Evolutionary conservation across 2,113 vertebrate genomes (phyloP).

Genomic region (Herpetotheres cachinnans): DNA sequence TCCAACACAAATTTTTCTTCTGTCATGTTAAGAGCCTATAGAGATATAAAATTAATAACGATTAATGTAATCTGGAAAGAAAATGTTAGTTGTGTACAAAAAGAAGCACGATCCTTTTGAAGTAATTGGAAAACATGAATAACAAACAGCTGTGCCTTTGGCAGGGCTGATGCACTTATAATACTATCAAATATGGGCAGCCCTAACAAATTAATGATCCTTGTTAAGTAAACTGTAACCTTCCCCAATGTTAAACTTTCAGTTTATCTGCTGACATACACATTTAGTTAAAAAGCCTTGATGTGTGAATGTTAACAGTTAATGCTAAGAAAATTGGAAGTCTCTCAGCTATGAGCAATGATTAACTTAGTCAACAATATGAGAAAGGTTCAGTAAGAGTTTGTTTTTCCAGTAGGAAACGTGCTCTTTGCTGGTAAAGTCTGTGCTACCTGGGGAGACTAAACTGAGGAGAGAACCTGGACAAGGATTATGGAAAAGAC

Average conservation of each 20-base stretch:
- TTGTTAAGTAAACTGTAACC: neutral
- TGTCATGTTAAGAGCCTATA: slow-evolving; percentile 42
- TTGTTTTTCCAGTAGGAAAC: neutral
- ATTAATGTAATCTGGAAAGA: neutral
- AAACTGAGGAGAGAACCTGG: neutral
- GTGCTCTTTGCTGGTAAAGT: neutral
- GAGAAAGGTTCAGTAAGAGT: neutral
- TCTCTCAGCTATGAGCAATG: neutral
- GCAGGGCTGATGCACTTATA: neutral
- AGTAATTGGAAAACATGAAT: neutral
- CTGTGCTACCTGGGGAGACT: neutral
- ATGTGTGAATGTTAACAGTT: neutral
- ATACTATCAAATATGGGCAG: neutral
- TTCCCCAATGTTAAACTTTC: neutral
- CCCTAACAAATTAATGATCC: neutral
- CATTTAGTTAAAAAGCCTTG: neutral
- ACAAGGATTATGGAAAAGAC: neutral
- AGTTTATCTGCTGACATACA: neutral
- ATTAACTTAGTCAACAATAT: neutral
- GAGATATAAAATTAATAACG: neutral
- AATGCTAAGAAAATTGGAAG: neutral
- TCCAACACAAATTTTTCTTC: slow-evolving; percentile 79
- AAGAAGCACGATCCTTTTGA: neutral
- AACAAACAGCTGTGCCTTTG: neutral
- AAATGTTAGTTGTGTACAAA: neutral